Evolutionary conservation across 1,140 invertebrate genomes (phyloP).

Genomic region (Drosophila kepulauana): DNA sequence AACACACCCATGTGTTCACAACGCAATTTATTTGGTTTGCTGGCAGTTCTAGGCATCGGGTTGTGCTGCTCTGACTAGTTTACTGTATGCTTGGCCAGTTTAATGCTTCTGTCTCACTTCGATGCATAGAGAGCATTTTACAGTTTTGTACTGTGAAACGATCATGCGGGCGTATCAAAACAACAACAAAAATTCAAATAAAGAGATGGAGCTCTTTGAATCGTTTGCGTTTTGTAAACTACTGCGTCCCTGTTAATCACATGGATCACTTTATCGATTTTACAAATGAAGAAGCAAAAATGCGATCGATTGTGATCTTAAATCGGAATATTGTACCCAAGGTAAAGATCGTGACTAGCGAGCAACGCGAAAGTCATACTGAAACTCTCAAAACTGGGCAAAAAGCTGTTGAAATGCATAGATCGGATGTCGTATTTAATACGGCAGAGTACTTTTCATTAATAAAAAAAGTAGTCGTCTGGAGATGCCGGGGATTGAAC

Average conservation of each 20-base stretch:
- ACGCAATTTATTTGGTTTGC: constrained; percentile 10
- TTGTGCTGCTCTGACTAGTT: constrained; percentile 42
- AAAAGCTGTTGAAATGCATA: constrained; percentile 32
- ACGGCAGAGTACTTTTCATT: background rate
- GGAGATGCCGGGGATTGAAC: constrained; percentile 94
- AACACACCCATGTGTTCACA: background rate
- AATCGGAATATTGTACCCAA: constrained; percentile 63
- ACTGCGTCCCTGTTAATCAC: constrained; percentile 65
- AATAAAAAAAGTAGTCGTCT: constrained; percentile 53
- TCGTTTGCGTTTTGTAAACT: constrained; percentile 15
- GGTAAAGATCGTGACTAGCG: constrained; percentile 45
- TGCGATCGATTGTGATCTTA: constrained; percentile 79
- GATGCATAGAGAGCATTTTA: constrained; percentile 42
- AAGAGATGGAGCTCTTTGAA: background rate
- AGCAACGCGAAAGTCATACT: constrained; percentile 32
- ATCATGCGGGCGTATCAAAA: constrained; percentile 68
- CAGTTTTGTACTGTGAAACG: constrained; percentile 56
- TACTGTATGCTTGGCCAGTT: background rate
- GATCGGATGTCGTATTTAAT: background rate
- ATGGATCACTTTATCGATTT: constrained; percentile 86
- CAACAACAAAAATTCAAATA: constrained; percentile 17
- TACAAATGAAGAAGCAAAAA: constrained; percentile 82
- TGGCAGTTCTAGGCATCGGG: constrained; percentile 31
- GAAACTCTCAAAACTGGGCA: constrained; percentile 10
- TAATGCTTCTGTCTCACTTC: constrained; percentile 37